A percentile compares a stretch with the other conserved stretches of the same genome.
Conservation (phyloP, 2,113 vertebrate genomes). For the Datnioides undecimradiatus region DNA sequence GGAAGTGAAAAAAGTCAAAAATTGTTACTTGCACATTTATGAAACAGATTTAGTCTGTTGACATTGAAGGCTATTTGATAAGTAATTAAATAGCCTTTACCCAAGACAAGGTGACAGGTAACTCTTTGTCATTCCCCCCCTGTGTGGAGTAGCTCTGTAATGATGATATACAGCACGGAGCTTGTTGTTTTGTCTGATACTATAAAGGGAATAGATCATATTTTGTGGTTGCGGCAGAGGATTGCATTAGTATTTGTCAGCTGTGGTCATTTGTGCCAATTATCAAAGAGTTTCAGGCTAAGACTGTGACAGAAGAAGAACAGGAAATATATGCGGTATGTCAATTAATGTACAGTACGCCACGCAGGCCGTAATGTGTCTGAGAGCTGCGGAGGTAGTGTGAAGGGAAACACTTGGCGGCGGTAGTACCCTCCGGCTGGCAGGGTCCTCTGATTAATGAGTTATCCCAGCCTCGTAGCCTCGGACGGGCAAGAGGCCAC, state of each 20-base stretch:
- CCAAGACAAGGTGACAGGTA: constrained; percentile 96
- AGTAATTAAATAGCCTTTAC: constrained; percentile 97
- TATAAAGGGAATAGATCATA: constrained; percentile 62
- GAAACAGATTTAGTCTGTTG: constrained; percentile 97
- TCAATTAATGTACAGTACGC: constrained; percentile 53
- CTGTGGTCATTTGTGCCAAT: constrained; percentile 70
- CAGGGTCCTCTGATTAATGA: constrained; percentile 78
- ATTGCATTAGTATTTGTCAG: constrained; percentile 49
- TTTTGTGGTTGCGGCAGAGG: constrained; percentile 39
- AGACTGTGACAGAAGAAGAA: constrained; percentile 47
- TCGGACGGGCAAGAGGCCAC: constrained; percentile 65
- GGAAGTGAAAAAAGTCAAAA: constrained; percentile 93
- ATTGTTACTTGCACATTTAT: constrained; percentile 97
- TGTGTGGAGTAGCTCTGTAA: constrained; percentile 85
- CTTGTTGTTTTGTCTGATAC: constrained; percentile 56
- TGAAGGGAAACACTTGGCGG: constrained; percentile 60
- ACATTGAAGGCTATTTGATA: constrained; percentile 97
- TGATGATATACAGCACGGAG: constrained; percentile 85
- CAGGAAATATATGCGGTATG: constrained; percentile 29
- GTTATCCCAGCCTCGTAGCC: constrained; percentile 61
- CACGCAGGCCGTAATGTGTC: constrained; percentile 17
- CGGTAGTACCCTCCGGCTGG: constrained; percentile 58
- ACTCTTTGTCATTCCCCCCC: constrained; percentile 85
- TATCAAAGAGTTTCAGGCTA: constrained; percentile 55
- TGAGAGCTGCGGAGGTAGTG: constrained; percentile 14